Base-by-base conservation (phyloP, 1,140 invertebrate species). In the Theocolax elegans region DNA sequence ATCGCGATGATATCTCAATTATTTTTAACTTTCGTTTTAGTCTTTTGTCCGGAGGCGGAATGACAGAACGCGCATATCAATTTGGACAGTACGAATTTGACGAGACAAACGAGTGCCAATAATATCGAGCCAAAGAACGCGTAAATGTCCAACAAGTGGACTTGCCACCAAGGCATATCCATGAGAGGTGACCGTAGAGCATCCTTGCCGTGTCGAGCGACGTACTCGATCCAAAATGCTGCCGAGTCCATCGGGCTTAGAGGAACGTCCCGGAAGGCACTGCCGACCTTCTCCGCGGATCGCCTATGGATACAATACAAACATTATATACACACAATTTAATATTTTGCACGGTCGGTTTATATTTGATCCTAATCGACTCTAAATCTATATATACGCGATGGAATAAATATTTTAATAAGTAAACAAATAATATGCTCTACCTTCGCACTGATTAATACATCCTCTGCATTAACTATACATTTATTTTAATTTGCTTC, bases 151-250 rank as follows among this genome's bases (percentile, higher is more conserved):
- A 87, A 46, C 66, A 87, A 72, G 35, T 76, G 66, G 49, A 78
- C 75, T 75, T 86, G 78, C 74, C 82, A 87, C 80, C 85, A 85
- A 0, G 40, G 42, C 54, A 85, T 72, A 27, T 80, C 74, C 27
- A 79, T 54, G 13, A 76, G 71, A 25, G 81, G 76, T 4, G 84
- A 83, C 53, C 77, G 80, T 17, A 88, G 75, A 35, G 38, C 35
- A 42, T 71, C 63, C 29, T 62, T 63, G 27, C 77, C 77, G 68
- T 92, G 89, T 42, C 89, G 83, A 0, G 89, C 79, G 0, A 92
- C 86, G 67, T 92, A 89, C 73, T 92, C 91, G 0, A 88, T 85
- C 89, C 89, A 91, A 67, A 59, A 72, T 0, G 89, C 81, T 0
- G 89, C 89, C 2, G 86, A 86, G 17, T 91, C 87, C 64, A 90